Evolutionary conservation across 2,888 invertebrate genomes (phyloP).

Genomic region (Pollenia amentaria): DNA sequence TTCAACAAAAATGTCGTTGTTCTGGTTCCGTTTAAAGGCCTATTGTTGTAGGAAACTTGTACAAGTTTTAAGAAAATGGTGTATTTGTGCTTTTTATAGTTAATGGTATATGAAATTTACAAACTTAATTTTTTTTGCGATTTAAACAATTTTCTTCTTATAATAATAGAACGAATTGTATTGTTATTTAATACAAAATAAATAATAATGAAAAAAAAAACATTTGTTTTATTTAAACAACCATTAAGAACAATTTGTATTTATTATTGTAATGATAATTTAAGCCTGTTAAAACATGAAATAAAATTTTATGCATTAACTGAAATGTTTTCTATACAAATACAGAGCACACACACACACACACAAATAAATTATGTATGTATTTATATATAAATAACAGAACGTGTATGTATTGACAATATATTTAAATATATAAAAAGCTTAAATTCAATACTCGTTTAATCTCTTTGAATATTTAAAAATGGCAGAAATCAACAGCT

Average conservation of each 20-base stretch:
- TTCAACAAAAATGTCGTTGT: slow-evolving; percentile 38
- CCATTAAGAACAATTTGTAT: not conserved
- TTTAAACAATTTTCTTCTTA: not conserved
- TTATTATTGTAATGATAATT: slow-evolving; percentile 47
- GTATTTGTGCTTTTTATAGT: not conserved
- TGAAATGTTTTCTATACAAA: slow-evolving; percentile 11
- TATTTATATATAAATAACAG: no score
- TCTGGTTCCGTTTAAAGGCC: slow-evolving; percentile 36
- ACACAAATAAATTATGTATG: no score
- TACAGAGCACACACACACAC: not conserved
- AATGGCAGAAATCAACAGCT: slow-evolving; percentile 11
- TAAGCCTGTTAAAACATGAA: slow-evolving; percentile 36
- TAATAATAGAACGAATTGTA: no score
- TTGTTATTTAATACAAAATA: no score
- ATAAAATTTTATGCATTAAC: slow-evolving; percentile 3
- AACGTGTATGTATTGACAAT: no score
- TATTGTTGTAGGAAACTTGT: not conserved
- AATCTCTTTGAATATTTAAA: no score
- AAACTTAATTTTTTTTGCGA: slow-evolving; percentile 4
- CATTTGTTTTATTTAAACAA: not conserved
- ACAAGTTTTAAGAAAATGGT: no score
- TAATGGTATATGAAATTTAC: slow-evolving; percentile 48
- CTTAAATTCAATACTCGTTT: no score
- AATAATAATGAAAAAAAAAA: no score
- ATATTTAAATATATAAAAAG: not conserved